Conservation (phyloP, 2,113 vertebrate genomes). For the Peromyscus polionotus region DNA sequence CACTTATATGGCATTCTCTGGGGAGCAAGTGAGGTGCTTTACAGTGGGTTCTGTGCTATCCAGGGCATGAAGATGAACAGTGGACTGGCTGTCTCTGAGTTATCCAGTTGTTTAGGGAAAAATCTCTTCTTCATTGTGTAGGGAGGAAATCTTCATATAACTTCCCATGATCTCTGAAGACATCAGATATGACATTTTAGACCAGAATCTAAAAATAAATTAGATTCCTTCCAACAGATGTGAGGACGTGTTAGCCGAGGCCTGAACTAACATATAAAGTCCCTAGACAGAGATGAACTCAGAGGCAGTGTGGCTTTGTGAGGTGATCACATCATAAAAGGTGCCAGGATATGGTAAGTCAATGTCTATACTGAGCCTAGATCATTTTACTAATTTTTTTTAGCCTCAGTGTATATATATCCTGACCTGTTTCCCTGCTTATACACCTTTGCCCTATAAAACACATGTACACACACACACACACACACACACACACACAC, state of each 20-base stretch:
- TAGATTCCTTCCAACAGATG: not conserved
- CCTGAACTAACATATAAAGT: not conserved
- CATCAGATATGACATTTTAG: conserved; percentile 36
- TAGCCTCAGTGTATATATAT: too few species aligned
- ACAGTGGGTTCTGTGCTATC: not conserved
- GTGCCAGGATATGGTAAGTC: not conserved
- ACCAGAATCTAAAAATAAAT: not conserved
- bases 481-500: not conserved
- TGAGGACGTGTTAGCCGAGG: not conserved
- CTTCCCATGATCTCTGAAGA: conserved; percentile 10
- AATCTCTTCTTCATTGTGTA: not conserved
- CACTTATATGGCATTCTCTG: not conserved
- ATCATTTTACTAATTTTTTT: too few species aligned
- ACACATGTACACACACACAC: too few species aligned
- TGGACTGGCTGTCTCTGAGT: not conserved
- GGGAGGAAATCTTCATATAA: not conserved
- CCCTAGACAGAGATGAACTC: not conserved
- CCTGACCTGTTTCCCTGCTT: too few species aligned
- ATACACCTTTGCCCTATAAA: too few species aligned
- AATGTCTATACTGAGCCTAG: not conserved
- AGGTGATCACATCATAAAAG: not conserved
- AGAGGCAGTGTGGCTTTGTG: not conserved
- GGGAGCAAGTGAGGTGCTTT: not conserved
- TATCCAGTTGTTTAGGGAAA: conserved; percentile 16
- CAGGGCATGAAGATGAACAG: not conserved